phyloP scores from a whole-genome alignment of 2,797 vertebrate species.

The Crocidura indochinensis region DNA sequence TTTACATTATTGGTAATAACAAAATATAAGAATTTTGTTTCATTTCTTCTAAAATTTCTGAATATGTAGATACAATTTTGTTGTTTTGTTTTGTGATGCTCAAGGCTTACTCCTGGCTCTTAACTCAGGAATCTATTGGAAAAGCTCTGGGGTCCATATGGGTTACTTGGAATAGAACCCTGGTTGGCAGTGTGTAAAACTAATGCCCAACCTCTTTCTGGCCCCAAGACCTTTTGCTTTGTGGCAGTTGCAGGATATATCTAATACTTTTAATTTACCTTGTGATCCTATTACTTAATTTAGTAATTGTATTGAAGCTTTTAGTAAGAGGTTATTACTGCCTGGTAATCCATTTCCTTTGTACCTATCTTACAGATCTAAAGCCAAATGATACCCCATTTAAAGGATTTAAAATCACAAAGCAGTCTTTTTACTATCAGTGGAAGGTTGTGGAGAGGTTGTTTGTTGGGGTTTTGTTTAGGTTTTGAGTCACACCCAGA shows the following conservation, averaged over 20 bases:
- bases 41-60: constrained; percentile 44
- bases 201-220: too few relatives aligned
- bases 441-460: background rate
- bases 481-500: too few relatives aligned
- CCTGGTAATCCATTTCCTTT: background rate
- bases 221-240: too few relatives aligned
- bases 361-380: background rate
- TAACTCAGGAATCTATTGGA: too few relatives aligned
- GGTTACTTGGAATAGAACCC: too few relatives aligned
- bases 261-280: background rate
- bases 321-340: background rate
- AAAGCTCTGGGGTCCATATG: too few relatives aligned
- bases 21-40: background rate
- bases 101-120: too few relatives aligned
- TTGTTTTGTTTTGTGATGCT: too few relatives aligned
- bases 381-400: background rate
- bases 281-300: background rate
- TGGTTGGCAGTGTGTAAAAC: too few relatives aligned
- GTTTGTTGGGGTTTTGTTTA: too few relatives aligned
- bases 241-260: too few relatives aligned
- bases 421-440: background rate
- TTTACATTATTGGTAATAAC: background rate
- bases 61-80: background rate
- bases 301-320: background rate
- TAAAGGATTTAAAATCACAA: constrained; percentile 40